Evolutionary conservation across 2,888 invertebrate genomes (phyloP), one percentile per base, ranked within the genome.

Genomic region (Bombylius major): DNA sequence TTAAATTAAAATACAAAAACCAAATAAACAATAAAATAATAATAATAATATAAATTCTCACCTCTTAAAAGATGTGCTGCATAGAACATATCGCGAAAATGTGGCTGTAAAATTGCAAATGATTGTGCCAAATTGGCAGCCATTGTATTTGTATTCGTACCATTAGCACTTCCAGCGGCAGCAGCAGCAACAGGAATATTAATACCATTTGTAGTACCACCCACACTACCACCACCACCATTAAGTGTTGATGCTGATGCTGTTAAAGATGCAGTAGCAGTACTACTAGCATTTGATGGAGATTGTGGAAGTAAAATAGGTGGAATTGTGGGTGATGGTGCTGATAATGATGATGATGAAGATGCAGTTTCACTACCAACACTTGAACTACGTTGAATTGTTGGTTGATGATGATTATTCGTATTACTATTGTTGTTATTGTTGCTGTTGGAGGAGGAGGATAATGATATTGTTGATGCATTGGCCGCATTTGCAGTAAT

Each of bases 61-160:
- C 82, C 82, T 82, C 78, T 70, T 65, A 82, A 76, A 69, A 82
- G 76, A 75, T 80, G 82, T 64, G 82, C 80, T 61, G 81, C 80
- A 65, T 82, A 75, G 75, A 82, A 78, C 77, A 82, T 78, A 70
- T 82, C 81, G 74, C 79, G 79, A 66, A 82, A 76, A 68, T 81
- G 80, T 56, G 77, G 77, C 65, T 78, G 69, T 67, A 77, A 73
- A 61, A 79, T 73, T 56, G 78, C 76, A 65, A 71, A 72, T 54
- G 72, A 70, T 61, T 71, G 71, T 66, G 76, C 69, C 66, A 76
- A 68, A 73, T 71, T 66, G 63, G 69, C 68, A 60, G 68, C 67
- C 64, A 70, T 65, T 56, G 65, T 51, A 33, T 39, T 55, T 56
- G 65, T 51, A 33, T 39, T 55, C 36, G 33, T 42, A 42, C 39